Evolutionary conservation across 1,140 invertebrate species (phyloP).

Genomic region (Drosophila pallidifrons): DNA sequence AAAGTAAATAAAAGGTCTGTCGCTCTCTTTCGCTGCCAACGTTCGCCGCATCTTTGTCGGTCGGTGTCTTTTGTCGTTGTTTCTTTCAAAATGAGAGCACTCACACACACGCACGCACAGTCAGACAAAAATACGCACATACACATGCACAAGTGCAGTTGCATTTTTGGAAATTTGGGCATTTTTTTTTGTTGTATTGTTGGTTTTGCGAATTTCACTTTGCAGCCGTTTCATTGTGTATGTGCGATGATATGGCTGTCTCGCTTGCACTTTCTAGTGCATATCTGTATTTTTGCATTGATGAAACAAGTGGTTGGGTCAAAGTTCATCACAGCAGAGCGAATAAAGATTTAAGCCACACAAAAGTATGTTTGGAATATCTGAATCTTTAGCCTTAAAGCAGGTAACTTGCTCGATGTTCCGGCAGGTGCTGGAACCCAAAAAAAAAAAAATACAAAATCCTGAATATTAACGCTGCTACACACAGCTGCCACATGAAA

Average conservation of each 20-base stretch:
- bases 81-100: constrained; percentile 68
- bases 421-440: constrained; percentile 39
- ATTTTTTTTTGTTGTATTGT: constrained; percentile 33
- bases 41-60: background rate
- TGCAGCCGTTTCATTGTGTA: constrained; percentile 34
- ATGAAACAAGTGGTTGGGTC: constrained; percentile 64
- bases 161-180: constrained; percentile 61
- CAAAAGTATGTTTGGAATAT: constrained; percentile 7
- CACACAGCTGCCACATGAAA: constrained; percentile 35
- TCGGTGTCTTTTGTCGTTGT: constrained; percentile 50
- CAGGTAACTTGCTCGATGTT: constrained; percentile 28
- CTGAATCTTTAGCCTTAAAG: constrained; percentile 7
- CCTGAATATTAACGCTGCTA: constrained; percentile 23
- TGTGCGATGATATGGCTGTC: constrained; percentile 8
- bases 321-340: constrained; percentile 30
- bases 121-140: constrained; percentile 8
- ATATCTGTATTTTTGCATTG: background rate
- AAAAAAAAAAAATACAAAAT: constrained; percentile 10
- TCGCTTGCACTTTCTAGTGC: constrained; percentile 7
- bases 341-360: constrained; percentile 14
- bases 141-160: constrained; percentile 34
- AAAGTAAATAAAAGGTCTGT: constrained; percentile 65
- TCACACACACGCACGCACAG: constrained; percentile 39
- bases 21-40: constrained; percentile 4
- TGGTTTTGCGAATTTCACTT: constrained; percentile 48